A percentile compares a stretch with the other conserved stretches of the same genome.
phyloP scores from a whole-genome alignment of 2,888 invertebrate species.

The Diabrotica balteata region DNA sequence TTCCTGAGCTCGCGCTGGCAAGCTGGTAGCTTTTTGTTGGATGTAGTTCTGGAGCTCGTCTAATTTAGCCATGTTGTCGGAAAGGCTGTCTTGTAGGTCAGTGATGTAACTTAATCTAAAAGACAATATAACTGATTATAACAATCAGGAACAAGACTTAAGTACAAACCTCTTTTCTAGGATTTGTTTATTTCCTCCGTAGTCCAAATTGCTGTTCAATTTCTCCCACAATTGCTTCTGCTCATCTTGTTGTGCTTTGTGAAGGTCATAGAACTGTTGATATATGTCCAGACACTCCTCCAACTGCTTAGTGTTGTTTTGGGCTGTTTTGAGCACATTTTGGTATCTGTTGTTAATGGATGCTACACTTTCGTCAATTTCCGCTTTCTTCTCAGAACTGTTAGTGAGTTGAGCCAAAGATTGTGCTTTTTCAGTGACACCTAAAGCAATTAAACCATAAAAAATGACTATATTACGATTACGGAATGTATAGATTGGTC shows the following conservation, averaged over 20 bases:
- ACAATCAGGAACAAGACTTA: background rate
- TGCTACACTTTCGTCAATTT: constrained; percentile 73
- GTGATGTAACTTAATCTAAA: constrained; percentile 75
- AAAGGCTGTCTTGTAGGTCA: constrained; percentile 79
- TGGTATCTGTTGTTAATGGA: constrained; percentile 81
- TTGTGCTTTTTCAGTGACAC: constrained; percentile 87
- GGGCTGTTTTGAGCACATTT: constrained; percentile 70
- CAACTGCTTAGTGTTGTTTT: constrained; percentile 73
- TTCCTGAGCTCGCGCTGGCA: constrained; percentile 85
- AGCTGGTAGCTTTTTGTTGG: constrained; percentile 69
- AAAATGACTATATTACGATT: background rate
- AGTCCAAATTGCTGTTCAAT: constrained; percentile 81
- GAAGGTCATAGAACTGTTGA: constrained; percentile 85
- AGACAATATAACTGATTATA: background rate
- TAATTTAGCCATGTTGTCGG: constrained; percentile 80
- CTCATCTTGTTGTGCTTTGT: constrained; percentile 87
- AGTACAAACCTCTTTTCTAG: constrained; percentile 68
- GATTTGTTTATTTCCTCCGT: constrained; percentile 84
- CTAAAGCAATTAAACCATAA: constrained; percentile 37
- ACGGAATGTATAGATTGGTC: too few species aligned
- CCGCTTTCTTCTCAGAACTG: constrained; percentile 65
- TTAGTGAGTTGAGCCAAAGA: constrained; percentile 69
- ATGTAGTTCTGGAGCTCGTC: constrained; percentile 78
- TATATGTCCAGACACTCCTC: constrained; percentile 81
- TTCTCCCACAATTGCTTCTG: constrained; percentile 91